Evolutionary conservation across 2,113 vertebrate genomes (phyloP).

Genomic region (Peromyscus maniculatus): DNA sequence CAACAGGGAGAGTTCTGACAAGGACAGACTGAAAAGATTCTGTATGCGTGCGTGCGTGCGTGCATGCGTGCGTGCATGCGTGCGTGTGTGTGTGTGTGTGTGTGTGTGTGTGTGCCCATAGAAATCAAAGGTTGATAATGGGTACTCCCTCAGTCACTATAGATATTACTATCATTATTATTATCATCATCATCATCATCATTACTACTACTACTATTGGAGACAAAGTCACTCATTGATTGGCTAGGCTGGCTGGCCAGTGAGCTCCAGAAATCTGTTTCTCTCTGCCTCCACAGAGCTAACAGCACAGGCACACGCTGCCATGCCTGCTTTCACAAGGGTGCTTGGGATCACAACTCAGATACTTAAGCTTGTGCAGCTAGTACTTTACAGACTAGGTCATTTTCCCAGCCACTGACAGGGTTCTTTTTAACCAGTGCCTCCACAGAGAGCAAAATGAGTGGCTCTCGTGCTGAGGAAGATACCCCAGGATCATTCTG

Average conservation of each 20-base stretch:
- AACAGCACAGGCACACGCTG: neutral
- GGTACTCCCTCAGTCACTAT: neutral
- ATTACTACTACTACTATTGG: neutral
- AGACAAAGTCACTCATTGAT: neutral
- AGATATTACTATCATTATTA: neutral
- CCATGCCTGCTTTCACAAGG: neutral
- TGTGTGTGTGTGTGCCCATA: neutral
- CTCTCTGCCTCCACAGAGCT: neutral
- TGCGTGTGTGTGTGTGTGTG: neutral
- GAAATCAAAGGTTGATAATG: neutral
- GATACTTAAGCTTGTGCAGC: neutral
- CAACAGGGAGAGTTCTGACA: neutral
- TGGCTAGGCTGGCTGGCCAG: neutral
- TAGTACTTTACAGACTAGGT: neutral
- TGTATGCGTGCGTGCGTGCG: neutral
- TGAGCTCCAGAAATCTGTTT: neutral
- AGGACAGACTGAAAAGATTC: neutral
- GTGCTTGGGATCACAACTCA: neutral
- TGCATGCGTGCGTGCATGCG: neutral
- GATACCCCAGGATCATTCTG: neutral
- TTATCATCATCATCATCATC: accelerated
- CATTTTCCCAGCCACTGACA: neutral
- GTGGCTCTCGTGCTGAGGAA: neutral
- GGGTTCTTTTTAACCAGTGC: neutral
- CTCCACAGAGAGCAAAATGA: neutral